These are phyloP conservation scores for Mystacides longicornis DNA, from an alignment of 2,888 invertebrate genomes.

Conservation along the genomic window DNA sequence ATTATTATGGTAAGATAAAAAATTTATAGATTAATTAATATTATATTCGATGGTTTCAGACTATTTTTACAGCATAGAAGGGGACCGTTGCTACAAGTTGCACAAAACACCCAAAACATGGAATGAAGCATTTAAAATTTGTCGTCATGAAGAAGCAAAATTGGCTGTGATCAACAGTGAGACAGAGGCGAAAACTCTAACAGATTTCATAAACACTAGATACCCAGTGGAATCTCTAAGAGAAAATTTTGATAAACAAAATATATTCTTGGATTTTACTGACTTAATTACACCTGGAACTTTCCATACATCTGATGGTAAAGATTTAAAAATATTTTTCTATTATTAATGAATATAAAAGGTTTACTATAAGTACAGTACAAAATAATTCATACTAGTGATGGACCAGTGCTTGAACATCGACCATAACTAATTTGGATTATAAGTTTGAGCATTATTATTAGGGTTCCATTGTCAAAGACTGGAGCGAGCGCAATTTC, in stretches of 20 bases:
- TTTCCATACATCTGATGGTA: constrained; percentile 5
- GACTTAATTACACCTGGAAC: constrained; percentile 6
- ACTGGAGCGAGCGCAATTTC: too few species aligned
- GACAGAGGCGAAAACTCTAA: constrained; percentile 8
- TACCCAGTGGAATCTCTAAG: constrained; percentile 3
- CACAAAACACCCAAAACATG: constrained; percentile 16
- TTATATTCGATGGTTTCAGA: not conserved
- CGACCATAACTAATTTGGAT: too few species aligned
- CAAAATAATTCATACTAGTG: too few species aligned
- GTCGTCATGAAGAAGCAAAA: constrained; percentile 7
- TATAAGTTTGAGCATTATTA: too few species aligned
- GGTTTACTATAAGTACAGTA: too few species aligned
- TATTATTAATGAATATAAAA: not conserved
- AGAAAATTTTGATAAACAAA: constrained; percentile 10
- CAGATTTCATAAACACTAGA: not conserved
- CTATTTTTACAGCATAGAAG: not conserved
- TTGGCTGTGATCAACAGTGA: constrained; percentile 16
- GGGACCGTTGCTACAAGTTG: constrained; percentile 15
- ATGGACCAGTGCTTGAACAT: too few species aligned
- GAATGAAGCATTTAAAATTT: constrained; percentile 16
- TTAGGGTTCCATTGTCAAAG: too few species aligned
- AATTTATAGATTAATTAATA: not conserved
- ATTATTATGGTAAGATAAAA: too few species aligned
- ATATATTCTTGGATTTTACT: constrained; percentile 10
- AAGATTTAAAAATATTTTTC: not conserved